Percentiles rank a stretch among this genome's conserved stretches.
Evolutionary conservation across 2,113 vertebrate species (phyloP).

Genomic region (Ovibos moschatus): DNA sequence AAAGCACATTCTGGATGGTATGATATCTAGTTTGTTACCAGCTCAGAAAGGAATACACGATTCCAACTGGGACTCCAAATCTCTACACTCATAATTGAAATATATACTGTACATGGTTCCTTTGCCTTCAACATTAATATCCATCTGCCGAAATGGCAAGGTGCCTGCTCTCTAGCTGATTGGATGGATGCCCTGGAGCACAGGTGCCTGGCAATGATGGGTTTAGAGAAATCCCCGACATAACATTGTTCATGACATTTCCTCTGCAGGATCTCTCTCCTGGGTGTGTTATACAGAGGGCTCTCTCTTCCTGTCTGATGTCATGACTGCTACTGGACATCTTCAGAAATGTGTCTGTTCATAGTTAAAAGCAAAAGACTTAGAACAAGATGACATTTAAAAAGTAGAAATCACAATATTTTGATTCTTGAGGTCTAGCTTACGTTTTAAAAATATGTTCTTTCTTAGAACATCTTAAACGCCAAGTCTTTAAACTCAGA

Average conservation of each 20-base stretch:
- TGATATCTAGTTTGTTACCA: constrained; percentile 15
- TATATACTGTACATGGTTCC: not conserved
- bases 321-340: not conserved
- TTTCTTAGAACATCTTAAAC: constrained; percentile 6
- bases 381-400: constrained; percentile 41
- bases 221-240: constrained; percentile 59
- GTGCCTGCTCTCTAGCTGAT: constrained; percentile 60
- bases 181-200: constrained; percentile 63
- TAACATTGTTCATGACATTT: constrained; percentile 34
- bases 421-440: constrained; percentile 19
- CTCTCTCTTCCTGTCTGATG: constrained; percentile 49
- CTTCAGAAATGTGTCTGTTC: constrained; percentile 46
- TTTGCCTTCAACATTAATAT: constrained; percentile 50
- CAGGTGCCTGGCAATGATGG: constrained; percentile 66
- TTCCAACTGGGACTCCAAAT: constrained; percentile 33
- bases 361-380: constrained; percentile 36
- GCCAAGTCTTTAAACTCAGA: constrained; percentile 2
- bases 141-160: constrained; percentile 62
- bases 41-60: constrained; percentile 31
- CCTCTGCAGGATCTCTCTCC: constrained; percentile 55
- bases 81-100: constrained; percentile 41
- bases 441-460: not conserved
- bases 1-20: not conserved
- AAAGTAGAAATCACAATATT: constrained; percentile 42
- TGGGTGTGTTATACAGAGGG: not conserved